A percentile compares a stretch with the other conserved stretches of the same genome.
Evolutionary conservation across 2,888 invertebrate species (phyloP).

Genomic region (Dyspetes luteomarginatus): DNA sequence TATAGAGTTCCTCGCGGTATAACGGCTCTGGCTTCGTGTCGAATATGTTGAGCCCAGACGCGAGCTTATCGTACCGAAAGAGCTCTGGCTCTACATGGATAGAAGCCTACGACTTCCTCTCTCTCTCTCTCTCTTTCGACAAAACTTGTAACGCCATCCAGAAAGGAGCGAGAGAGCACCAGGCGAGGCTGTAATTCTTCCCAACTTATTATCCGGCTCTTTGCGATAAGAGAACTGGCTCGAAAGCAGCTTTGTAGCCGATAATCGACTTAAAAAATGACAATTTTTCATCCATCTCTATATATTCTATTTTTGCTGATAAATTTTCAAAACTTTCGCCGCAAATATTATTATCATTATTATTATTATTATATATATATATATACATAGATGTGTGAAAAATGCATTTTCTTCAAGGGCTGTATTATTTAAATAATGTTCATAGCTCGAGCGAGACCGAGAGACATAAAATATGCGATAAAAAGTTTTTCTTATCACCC

Average conservation of each 20-base stretch:
- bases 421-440: constrained; percentile 36
- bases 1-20: constrained; percentile 38
- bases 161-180: background rate
- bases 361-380: background rate
- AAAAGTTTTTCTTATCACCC: constrained; percentile 43
- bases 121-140: constrained; percentile 25
- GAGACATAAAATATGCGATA: constrained; percentile 25
- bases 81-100: constrained; percentile 44
- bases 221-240: constrained; percentile 8
- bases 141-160: constrained; percentile 27
- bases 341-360: no score
- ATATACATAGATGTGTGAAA: background rate
- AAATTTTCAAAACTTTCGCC: no score
- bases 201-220: constrained; percentile 40
- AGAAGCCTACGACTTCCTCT: background rate
- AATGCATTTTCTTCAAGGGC: background rate
- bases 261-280: constrained; percentile 8
- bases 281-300: background rate
- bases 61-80: constrained; percentile 43
- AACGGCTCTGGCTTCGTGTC: constrained; percentile 55
- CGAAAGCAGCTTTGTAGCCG: constrained; percentile 9
- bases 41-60: constrained; percentile 56
- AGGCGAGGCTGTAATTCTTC: constrained; percentile 32
- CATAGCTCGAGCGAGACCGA: background rate
- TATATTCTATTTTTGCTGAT: background rate